A percentile compares a stretch with the other conserved stretches of the same genome.
Conservation (phyloP, 2,797 vertebrate species). For the Apogon talboti region DNA sequence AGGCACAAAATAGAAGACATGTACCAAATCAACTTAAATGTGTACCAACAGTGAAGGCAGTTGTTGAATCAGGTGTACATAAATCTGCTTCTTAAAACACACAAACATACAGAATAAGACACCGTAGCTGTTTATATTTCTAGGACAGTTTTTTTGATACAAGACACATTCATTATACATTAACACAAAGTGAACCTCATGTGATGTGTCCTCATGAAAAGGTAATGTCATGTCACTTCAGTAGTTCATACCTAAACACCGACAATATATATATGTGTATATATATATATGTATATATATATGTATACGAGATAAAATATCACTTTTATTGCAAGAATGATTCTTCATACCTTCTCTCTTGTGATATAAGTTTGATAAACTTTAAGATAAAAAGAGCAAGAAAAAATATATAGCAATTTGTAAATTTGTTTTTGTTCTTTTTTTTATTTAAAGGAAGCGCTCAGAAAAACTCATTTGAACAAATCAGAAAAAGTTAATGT, state of each 20-base stretch:
- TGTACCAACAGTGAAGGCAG: slow-evolving; percentile 49
- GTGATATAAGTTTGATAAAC: slow-evolving; percentile 56
- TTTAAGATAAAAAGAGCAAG: slow-evolving; percentile 66
- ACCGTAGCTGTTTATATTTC: slow-evolving; percentile 62
- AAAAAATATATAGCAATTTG: slow-evolving; percentile 65
- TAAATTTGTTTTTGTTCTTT: slow-evolving; percentile 36
- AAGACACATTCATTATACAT: slow-evolving; percentile 64
- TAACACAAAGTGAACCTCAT: slow-evolving; percentile 66
- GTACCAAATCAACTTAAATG: slow-evolving; percentile 51
- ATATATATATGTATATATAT: too few species aligned
- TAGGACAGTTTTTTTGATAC: slow-evolving; percentile 43
- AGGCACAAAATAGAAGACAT: slow-evolving; percentile 66
- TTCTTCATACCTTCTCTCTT: slow-evolving; percentile 33
- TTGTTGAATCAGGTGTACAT: slow-evolving; percentile 52
- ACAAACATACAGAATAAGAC: slow-evolving; percentile 61
- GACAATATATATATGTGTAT: slow-evolving; percentile 14
- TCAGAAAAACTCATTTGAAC: slow-evolving; percentile 50
- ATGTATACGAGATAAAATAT: slow-evolving; percentile 44
- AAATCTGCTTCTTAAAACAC: slow-evolving; percentile 56
- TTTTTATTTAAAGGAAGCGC: slow-evolving; percentile 30
- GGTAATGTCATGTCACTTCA: slow-evolving; percentile 59
- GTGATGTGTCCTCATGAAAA: too few species aligned
- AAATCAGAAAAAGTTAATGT: slow-evolving; percentile 52
- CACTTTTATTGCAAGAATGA: slow-evolving; percentile 72
- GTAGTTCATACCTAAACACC: slow-evolving; percentile 51